phyloP scores from a whole-genome alignment of 2,113 vertebrate genomes.

The Pelodiscus sinensis region DNA sequence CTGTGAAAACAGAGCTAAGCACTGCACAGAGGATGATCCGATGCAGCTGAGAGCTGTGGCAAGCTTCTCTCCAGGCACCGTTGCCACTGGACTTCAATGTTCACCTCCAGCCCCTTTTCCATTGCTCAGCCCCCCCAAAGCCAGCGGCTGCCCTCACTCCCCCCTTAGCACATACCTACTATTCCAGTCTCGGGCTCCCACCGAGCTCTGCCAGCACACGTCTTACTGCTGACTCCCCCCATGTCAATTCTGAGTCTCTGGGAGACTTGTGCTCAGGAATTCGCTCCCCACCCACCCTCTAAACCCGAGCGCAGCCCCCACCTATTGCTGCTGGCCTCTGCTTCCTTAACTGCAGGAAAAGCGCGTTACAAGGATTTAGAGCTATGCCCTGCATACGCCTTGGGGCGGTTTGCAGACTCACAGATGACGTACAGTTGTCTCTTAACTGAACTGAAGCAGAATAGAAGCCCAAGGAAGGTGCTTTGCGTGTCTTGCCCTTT shows the following conservation, averaged over 20 bases:
- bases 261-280: not conserved
- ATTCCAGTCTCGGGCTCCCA: not conserved
- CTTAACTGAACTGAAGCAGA: no score
- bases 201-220: not conserved
- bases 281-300: not conserved
- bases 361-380: no score
- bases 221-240: rapidly evolving
- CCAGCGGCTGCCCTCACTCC: not conserved
- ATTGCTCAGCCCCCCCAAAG: not conserved
- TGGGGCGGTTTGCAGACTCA: no score
- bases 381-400: no score
- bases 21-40: not conserved
- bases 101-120: not conserved
- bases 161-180: not conserved
- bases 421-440: no score
- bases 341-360: no score
- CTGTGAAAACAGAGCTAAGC: not conserved
- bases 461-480: no score
- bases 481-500: no score
- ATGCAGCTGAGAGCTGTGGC: not conserved
- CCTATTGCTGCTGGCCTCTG: no score
- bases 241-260: not conserved
- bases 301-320: not conserved
- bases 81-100: not conserved
- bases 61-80: not conserved